These are phyloP conservation scores for Drosophila percnosoma DNA, from an alignment of 2,888 invertebrate genomes.

Conservation along the genomic window DNA sequence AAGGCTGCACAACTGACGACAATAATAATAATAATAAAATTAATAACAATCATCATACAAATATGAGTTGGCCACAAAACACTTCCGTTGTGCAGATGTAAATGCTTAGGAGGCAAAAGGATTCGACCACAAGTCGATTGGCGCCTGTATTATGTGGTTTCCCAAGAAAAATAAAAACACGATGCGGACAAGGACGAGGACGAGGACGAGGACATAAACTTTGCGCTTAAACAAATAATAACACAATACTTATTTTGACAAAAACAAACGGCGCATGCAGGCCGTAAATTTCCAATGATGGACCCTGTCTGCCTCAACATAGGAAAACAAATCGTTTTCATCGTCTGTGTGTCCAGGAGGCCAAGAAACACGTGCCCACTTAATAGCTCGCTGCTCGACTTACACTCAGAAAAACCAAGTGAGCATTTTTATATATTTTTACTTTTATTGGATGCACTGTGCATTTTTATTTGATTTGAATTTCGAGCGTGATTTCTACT, in stretches of 20 bases:
- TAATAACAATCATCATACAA: background rate
- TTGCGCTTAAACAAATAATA: constrained; percentile 66
- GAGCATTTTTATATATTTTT: background rate
- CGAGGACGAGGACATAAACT: constrained; percentile 42
- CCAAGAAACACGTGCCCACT: constrained; percentile 73
- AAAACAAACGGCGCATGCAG: constrained; percentile 53
- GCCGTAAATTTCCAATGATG: constrained; percentile 43
- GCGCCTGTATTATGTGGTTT: constrained; percentile 54
- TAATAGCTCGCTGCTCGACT: constrained; percentile 42
- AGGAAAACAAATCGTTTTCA: constrained; percentile 70
- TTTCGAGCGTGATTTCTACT: background rate
- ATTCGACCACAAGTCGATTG: constrained; percentile 37
- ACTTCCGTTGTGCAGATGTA: constrained; percentile 60
- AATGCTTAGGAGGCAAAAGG: constrained; percentile 58
- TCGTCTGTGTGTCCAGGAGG: constrained; percentile 30
- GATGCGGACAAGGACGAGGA: constrained; percentile 1
- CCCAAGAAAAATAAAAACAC: constrained; percentile 41
- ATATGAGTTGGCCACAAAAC: background rate
- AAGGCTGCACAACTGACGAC: background rate
- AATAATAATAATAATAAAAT: background rate
- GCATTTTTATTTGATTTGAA: background rate
- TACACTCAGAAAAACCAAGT: constrained; percentile 3
- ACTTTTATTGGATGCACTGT: background rate
- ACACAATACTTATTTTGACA: constrained; percentile 65
- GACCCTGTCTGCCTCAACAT: constrained; percentile 55